Percentiles rank a stretch among this genome's conserved stretches.
Conservation (phyloP, 2,888 invertebrate genomes). For the Byasa hedistus region DNA sequence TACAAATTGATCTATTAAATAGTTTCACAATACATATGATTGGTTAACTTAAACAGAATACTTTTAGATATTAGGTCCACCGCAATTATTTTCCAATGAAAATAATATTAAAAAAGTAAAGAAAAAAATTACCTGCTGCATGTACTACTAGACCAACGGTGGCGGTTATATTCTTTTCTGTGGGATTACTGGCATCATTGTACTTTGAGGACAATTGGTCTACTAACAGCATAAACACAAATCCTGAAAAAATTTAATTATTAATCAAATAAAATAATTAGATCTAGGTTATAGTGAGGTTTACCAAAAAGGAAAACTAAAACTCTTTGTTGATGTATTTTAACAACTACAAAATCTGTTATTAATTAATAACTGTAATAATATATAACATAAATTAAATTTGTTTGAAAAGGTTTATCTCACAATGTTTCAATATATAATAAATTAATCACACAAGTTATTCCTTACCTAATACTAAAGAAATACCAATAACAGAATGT, state of each 20-base stretch:
- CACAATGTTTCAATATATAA: no score
- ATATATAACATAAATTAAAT: no score
- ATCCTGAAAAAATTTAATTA: constrained; percentile 77
- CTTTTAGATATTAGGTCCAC: no score
- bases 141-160: constrained; percentile 98
- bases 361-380: no score
- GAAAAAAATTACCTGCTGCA: constrained; percentile 87
- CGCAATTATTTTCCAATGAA: no score
- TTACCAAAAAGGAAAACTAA: not conserved
- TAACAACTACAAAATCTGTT: no score
- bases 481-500: constrained; percentile 92
- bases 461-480: constrained; percentile 87
- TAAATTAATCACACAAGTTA: not conserved
- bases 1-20: no score
- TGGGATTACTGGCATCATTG: constrained; percentile 80
- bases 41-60: no score
- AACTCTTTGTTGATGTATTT: no score
- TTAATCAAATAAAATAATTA: constrained; percentile 1
- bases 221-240: constrained; percentile 97
- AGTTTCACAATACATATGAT: no score
- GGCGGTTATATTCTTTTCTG: constrained; percentile 91
- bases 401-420: no score
- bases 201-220: constrained; percentile 87
- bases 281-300: not conserved
- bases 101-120: no score